Evolutionary conservation across 2,888 invertebrate species (phyloP).

Genomic region (Aproaerema taeniolella): DNA sequence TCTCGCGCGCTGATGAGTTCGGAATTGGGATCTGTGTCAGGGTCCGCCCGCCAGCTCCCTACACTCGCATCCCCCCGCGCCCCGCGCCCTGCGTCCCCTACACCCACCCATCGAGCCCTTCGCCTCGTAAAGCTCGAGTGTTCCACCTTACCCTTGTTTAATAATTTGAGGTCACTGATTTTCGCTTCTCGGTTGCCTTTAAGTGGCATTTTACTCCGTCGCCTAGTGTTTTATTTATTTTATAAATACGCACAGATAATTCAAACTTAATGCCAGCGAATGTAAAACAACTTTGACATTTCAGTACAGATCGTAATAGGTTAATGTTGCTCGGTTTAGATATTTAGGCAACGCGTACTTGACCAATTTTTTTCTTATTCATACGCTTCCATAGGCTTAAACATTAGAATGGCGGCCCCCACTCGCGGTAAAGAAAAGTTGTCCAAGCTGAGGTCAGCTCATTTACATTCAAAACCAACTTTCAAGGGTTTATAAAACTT

Average conservation of each 20-base stretch:
- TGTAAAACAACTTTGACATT: constrained; percentile 21
- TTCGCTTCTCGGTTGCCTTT: constrained; percentile 21
- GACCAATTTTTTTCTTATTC: constrained; percentile 32
- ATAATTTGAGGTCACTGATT: constrained; percentile 46
- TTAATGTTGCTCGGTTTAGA: no score
- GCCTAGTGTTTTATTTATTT: no score
- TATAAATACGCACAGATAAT: not conserved
- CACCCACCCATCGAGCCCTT: constrained; percentile 49
- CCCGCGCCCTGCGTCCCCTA: constrained; percentile 34
- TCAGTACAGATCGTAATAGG: constrained; percentile 26
- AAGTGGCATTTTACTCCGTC: not conserved
- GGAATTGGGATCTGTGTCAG: constrained; percentile 73
- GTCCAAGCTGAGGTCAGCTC: constrained; percentile 45
- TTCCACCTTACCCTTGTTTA: constrained; percentile 54
- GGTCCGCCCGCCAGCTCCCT: constrained; percentile 61
- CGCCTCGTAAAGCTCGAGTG: constrained; percentile 63
- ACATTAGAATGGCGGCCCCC: constrained; percentile 42
- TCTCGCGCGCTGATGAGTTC: constrained; percentile 65
- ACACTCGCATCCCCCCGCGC: constrained; percentile 44
- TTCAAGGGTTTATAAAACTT: constrained; percentile 35
- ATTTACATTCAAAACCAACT: constrained; percentile 37
- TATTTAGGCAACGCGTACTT: constrained; percentile 31
- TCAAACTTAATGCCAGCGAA: not conserved
- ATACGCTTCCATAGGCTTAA: constrained; percentile 23
- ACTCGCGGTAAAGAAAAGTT: constrained; percentile 44